phyloP scores from a whole-genome alignment of 2,888 invertebrate species.

The Mythimna albipuncta region DNA sequence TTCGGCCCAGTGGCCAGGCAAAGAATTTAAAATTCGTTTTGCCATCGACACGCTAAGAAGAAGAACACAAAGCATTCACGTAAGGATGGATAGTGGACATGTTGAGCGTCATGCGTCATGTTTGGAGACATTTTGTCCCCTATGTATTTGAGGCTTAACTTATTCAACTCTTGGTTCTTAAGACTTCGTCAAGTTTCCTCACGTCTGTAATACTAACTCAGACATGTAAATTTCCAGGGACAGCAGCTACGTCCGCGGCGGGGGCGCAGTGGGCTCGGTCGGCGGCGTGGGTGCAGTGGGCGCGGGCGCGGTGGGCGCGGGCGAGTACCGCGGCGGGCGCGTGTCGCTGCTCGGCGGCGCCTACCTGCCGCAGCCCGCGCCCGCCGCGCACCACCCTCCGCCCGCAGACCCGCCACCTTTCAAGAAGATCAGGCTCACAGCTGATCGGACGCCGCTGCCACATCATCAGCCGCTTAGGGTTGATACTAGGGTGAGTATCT shows the following conservation, averaged over 20 bases:
- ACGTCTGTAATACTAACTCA: conserved; percentile 19
- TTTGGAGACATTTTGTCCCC: no score
- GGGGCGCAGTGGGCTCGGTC: conserved; percentile 83
- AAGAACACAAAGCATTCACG: no score
- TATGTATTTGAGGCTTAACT: no score
- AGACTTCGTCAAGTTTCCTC: neutral
- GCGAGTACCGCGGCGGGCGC: conserved; percentile 86
- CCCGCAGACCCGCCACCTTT: conserved; percentile 91
- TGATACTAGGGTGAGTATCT: conserved; percentile 90
- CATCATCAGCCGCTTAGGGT: conserved; percentile 92
- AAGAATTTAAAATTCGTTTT: no score
- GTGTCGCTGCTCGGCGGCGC: conserved; percentile 92
- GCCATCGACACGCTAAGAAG: no score
- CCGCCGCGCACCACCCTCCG: conserved; percentile 86
- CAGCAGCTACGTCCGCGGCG: conserved; percentile 84
- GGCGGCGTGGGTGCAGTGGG: conserved; percentile 79
- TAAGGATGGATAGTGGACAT: no score
- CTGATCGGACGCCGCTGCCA: conserved; percentile 82
- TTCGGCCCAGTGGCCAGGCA: no score
- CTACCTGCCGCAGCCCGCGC: conserved; percentile 88
- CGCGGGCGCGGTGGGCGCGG: conserved; percentile 90
- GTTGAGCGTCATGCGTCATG: no score
- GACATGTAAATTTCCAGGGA: conserved; percentile 76
- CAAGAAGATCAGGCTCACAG: conserved; percentile 92
- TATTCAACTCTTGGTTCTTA: no score